Evolutionary conservation across 2,797 vertebrate species (phyloP), one percentile per base, ranked within the genome.

Genomic region (Sebastes steindachneri): DNA sequence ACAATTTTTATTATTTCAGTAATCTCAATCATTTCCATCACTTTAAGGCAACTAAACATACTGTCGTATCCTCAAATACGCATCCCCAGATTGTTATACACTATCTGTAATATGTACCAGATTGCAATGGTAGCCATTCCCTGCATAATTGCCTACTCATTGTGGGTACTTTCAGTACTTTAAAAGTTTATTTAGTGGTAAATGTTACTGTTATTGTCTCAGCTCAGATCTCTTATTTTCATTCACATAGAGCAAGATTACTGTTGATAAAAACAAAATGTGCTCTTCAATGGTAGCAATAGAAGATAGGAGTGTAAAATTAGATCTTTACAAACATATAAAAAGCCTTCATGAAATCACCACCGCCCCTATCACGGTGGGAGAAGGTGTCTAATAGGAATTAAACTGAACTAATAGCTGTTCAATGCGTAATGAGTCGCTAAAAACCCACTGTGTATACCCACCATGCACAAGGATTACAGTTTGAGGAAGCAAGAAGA

Each of bases 301-400:
- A 31, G 48, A 73, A 68, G 12, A 60, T 26, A 48, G 28, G 35
- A 64, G 31, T 74, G 23, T 67, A 58, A 79, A 35, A 80, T 55
- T 19, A 21, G 19, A 70, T 45, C 28, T 76, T 75, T 66, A 33
- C 6, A 19, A 23, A 53, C 25, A 73, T 26, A 67, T 71, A 68
- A 68, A 65, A 21, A 37, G 23, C 3, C 35, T 54, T 54, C 9
- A 60, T 29, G 3, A 26, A 79, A 67, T 62, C 41, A 17, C 26
- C 26, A 9, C 2, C 10, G 3, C 15, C 15, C 2, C n/a, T 10
- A 10, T 58, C 19, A 28, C 10, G 4, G 6, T 21, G n/a, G 26
- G 10, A 51, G 72, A 75, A 21, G 6, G 35, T 51, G 37, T 74
- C 17, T 51, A 77, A 29, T 70, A 69, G 14, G 51, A 37, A 48